Evolutionary conservation across 2,113 vertebrate genomes (phyloP), one percentile per base, ranked within the genome.

Genomic region (Crotalus tigris): DNA sequence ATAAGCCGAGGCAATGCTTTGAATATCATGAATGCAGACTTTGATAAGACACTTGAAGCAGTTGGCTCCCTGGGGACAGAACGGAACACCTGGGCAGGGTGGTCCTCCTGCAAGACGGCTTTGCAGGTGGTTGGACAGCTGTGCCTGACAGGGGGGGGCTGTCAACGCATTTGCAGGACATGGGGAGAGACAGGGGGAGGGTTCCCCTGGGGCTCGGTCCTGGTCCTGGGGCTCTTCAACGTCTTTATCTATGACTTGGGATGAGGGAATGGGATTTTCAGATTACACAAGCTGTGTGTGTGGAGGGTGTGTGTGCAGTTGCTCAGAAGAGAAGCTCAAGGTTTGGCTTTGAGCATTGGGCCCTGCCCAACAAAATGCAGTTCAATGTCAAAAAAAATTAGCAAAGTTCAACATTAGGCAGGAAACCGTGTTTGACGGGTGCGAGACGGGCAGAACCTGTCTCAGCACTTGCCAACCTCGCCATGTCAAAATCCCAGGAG

Each of bases 21-120:
- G 64, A 33, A 15, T 29, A 6, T 33, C 1, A 0, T 5, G 1
- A 5, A 13, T 13, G 1, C 12, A n/a, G 61, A n/a, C 61, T n/a
- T n/a, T 13, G 12, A 69, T n/a, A n/a, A n/a, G 64, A n/a, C 64
- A 1, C n/a, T 12, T 4, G 26, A 6, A 15, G 64, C 1, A 2
- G 29, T 15, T 15, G 64, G 4, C n/a, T 75, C 29, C n/a, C 33
- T 33, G 29, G 64, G 15, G 64, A 33, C 19, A 57, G 17, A 57
- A 21, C 5, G n/a, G 12, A 33, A 2, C 1, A 5, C 61, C 10
- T 6, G n/a, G 11, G 64, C 7, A 2, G 64, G 13, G 13, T 75
- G n/a, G 64, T 33, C 64, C n/a, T 1, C 5, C 64, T 6, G 13
- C n/a, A 69, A 75, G 64, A 17, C 33, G 64, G n/a, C 4, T 69